These are phyloP conservation scores for Bucco capensis DNA, from an alignment of 2,113 vertebrate species.

Conservation along the genomic window DNA sequence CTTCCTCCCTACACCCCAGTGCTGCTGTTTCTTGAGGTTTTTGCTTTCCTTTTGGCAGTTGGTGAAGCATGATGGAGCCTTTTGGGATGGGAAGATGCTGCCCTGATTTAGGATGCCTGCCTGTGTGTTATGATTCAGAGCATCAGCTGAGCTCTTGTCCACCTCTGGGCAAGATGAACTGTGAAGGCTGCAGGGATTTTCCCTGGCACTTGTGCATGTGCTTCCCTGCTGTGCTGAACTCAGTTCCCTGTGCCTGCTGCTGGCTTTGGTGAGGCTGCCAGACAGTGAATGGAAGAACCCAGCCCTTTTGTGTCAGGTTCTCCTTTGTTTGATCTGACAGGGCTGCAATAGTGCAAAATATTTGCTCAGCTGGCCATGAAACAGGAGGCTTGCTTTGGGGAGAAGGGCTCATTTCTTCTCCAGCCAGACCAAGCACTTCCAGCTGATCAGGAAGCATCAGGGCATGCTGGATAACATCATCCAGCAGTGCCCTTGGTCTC, in stretches of 20 bases:
- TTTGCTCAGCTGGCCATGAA: slow-evolving; percentile 46
- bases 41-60: slow-evolving; percentile 4
- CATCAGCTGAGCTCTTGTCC: slow-evolving; percentile 24
- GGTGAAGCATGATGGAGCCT: slow-evolving; percentile 13
- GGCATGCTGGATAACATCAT: not conserved
- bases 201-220: not conserved
- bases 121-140: slow-evolving; percentile 30
- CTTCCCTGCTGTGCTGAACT: not conserved
- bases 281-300: not conserved
- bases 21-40: not conserved
- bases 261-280: not conserved
- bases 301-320: slow-evolving; percentile 31
- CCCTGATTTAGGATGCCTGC: slow-evolving; percentile 59
- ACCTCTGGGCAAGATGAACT: slow-evolving; percentile 56
- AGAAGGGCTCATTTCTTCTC: slow-evolving; percentile 25
- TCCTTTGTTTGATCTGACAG: slow-evolving; percentile 44
- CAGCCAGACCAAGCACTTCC: slow-evolving; percentile 45
- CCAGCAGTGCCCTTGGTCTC: too few relatives aligned
- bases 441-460: slow-evolving; percentile 38
- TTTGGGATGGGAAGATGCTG: slow-evolving; percentile 9
- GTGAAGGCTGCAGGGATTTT: slow-evolving; percentile 48
- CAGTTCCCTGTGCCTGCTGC: not conserved
- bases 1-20: not conserved
- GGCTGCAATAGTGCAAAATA: slow-evolving; percentile 54
- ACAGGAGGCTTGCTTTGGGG: not conserved